These are phyloP conservation scores for Caenorhabditis auriculariae DNA, from an alignment of 2,888 invertebrate genomes.

Conservation along the genomic window DNA sequence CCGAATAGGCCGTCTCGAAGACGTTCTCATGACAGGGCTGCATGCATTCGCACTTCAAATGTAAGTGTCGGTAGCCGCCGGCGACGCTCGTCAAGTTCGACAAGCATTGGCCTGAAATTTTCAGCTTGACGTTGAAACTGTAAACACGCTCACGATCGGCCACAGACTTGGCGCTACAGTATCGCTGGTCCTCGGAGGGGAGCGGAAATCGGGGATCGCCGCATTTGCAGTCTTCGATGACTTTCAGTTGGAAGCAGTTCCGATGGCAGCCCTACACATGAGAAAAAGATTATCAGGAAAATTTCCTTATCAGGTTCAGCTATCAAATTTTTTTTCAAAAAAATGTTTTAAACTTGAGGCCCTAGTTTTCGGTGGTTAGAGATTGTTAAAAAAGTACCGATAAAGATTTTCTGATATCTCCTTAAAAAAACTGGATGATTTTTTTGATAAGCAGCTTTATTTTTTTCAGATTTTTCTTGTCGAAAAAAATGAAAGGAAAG, in stretches of 20 bases:
- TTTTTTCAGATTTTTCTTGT: too few species aligned
- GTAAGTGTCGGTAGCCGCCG: constrained; percentile 59
- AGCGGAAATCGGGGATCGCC: constrained; percentile 63
- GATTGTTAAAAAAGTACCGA: not conserved
- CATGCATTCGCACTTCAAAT: constrained; percentile 46
- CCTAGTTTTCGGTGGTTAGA: too few species aligned
- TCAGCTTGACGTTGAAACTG: not conserved
- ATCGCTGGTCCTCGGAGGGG: constrained; percentile 42
- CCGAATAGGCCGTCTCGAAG: constrained; percentile 63
- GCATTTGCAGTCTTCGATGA: constrained; percentile 58
- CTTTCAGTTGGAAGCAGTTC: constrained; percentile 61
- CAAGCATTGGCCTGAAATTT: constrained; percentile 47
- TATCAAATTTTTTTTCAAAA: not conserved
- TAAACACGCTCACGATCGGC: constrained; percentile 36
- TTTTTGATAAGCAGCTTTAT: too few species aligned
- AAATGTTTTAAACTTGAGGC: not conserved
- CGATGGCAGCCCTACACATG: constrained; percentile 57
- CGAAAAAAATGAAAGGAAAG: too few species aligned
- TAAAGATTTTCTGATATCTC: too few species aligned
- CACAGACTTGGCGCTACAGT: constrained; percentile 52
- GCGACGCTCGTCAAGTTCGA: constrained; percentile 50
- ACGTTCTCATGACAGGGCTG: constrained; percentile 60
- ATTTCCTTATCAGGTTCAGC: not conserved
- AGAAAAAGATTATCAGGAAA: not conserved
- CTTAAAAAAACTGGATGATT: too few species aligned